Conservation (phyloP, 2,888 invertebrate species). For the Dioctria rufipes region DNA sequence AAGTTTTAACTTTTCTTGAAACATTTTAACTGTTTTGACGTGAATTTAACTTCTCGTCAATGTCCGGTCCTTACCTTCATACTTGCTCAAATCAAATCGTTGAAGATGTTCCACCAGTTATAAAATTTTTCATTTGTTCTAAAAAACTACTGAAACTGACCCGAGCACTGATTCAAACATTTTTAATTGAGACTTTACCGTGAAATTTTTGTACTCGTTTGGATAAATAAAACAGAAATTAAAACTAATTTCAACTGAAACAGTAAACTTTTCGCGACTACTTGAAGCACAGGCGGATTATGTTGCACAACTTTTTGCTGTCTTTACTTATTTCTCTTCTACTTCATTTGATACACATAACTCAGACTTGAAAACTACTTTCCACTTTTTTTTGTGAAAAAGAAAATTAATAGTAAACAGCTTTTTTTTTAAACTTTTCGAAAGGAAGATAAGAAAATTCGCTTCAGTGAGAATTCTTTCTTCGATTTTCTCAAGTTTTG, state of each 20-base stretch:
- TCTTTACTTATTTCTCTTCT: conserved; percentile 15
- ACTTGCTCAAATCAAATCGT: conserved; percentile 51
- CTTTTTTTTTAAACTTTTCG: conserved; percentile 31
- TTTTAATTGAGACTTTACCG: conserved; percentile 45
- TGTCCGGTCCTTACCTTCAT: conserved; percentile 58
- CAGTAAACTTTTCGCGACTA: conserved; percentile 27
- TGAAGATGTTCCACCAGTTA: conserved; percentile 56
- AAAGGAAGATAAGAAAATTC: conserved; percentile 34
- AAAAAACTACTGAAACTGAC: conserved; percentile 45
- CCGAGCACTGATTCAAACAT: conserved; percentile 47
- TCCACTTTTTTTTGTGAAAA: conserved; percentile 52
- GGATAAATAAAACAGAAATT: conserved; percentile 41
- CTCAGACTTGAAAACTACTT: conserved; percentile 34
- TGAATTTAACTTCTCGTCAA: conserved; percentile 57
- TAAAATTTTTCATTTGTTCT: conserved; percentile 52
- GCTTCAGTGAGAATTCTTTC: conserved; percentile 44
- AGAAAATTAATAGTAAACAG: conserved; percentile 46
- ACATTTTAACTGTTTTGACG: conserved; percentile 55
- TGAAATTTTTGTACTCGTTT: conserved; percentile 37
- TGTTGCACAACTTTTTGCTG: conserved; percentile 27
- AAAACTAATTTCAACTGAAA: conserved; percentile 48
- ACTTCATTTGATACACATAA: conserved; percentile 6
- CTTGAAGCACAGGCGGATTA: conserved; percentile 24
- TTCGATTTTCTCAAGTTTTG: conserved; percentile 37
- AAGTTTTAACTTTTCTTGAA: conserved; percentile 47